Evolutionary conservation across 2,888 invertebrate genomes (phyloP).

Genomic region (Phaonia tiefii): DNA sequence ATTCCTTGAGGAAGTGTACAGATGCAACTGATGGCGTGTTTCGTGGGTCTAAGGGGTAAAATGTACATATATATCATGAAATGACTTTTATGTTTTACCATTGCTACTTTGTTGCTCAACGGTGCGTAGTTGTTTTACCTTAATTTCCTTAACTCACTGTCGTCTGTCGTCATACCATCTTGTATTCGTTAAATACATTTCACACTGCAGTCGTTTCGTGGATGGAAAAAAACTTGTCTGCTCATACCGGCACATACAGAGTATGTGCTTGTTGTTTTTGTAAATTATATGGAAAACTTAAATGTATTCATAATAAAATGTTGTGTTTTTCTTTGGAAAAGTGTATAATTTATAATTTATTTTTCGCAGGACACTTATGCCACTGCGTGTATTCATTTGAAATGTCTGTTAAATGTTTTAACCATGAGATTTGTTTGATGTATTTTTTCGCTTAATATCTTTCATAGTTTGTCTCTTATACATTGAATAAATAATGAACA

Average conservation of each 20-base stretch:
- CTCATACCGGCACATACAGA: neutral
- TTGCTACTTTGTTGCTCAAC: slow-evolving; percentile 55
- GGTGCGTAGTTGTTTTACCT: slow-evolving; percentile 40
- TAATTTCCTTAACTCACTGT: neutral
- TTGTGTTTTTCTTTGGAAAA: slow-evolving; percentile 33
- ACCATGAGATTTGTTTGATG: slow-evolving; percentile 39
- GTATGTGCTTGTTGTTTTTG: slow-evolving; percentile 14
- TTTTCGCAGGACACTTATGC: neutral
- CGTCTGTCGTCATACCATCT: neutral
- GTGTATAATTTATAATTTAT: slow-evolving; percentile 48
- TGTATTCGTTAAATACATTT: slow-evolving; percentile 4
- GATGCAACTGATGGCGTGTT: too few species aligned
- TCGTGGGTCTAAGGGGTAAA: neutral
- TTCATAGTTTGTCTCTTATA: too few species aligned
- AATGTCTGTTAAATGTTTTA: slow-evolving; percentile 15
- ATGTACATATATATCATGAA: slow-evolving; percentile 49
- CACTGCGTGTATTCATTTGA: neutral
- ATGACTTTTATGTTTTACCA: slow-evolving; percentile 57
- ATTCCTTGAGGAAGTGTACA: too few species aligned
- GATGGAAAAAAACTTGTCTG: neutral
- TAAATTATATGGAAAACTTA: slow-evolving; percentile 42
- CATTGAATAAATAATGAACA: too few species aligned
- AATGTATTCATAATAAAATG: neutral
- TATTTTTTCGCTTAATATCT: too few species aligned
- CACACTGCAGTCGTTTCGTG: neutral